Percentiles rank a stretch among this genome's conserved stretches.
phyloP scores from a whole-genome alignment of 2,113 vertebrate genomes.

The Phalacrocorax pelagicus region DNA sequence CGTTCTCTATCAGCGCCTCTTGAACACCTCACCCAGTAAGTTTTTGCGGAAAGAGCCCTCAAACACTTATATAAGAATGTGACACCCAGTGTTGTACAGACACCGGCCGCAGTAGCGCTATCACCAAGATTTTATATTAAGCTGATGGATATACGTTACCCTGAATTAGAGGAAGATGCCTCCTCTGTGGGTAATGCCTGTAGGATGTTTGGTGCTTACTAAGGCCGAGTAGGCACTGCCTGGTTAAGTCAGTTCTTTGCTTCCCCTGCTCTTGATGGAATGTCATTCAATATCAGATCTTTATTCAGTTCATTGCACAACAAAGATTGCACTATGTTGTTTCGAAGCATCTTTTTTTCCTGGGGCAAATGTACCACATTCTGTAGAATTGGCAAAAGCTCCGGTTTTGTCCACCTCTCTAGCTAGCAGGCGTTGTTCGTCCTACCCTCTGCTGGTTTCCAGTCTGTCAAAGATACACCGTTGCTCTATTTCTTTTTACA shows the following conservation, averaged over 20 bases:
- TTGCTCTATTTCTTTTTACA: neutral
- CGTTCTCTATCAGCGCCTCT: neutral
- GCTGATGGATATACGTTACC: neutral
- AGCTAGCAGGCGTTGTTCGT: neutral
- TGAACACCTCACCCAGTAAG: neutral
- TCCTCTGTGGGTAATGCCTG: neutral
- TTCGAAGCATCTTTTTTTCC: slow-evolving; percentile 45
- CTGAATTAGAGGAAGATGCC: neutral
- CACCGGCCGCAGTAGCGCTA: neutral
- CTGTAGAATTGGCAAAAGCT: slow-evolving; percentile 22
- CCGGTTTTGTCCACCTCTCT: neutral
- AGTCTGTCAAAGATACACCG: slow-evolving; percentile 15
- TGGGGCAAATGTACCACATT: slow-evolving; percentile 23
- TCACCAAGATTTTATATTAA: neutral
- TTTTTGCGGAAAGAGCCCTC: neutral
- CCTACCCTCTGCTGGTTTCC: slow-evolving; percentile 41
- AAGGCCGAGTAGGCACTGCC: neutral
- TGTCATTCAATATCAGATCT: slow-evolving; percentile 43
- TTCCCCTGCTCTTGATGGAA: neutral
- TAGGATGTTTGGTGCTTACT: neutral
- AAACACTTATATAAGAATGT: neutral
- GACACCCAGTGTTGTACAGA: neutral
- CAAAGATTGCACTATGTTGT: neutral
- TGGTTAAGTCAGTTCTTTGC: neutral
- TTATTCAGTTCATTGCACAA: slow-evolving; percentile 36